These are phyloP conservation scores for Oncorhynchus masou DNA, from an alignment of 2,113 vertebrate species.

Conservation along the genomic window DNA sequence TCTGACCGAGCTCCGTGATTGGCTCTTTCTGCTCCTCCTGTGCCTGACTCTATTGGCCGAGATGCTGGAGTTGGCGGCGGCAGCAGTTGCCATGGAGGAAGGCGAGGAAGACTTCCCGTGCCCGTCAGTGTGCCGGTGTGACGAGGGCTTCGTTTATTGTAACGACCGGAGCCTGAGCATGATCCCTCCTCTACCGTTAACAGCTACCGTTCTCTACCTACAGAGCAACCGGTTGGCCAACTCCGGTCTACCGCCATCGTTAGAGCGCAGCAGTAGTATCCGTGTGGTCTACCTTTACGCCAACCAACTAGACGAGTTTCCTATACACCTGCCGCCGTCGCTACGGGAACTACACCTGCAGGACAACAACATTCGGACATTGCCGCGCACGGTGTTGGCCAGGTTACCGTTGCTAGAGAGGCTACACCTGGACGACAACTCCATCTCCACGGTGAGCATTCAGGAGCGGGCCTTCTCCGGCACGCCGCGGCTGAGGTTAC, in stretches of 20 bases:
- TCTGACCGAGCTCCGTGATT: slow-evolving; percentile 85
- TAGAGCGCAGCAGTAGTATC: slow-evolving; percentile 76
- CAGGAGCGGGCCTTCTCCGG: slow-evolving; percentile 94
- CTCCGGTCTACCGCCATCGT: slow-evolving; percentile 80
- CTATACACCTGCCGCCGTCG: slow-evolving; percentile 82
- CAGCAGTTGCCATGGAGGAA: slow-evolving; percentile 75
- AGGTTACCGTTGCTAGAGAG: slow-evolving; percentile 88
- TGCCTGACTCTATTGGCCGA: slow-evolving; percentile 88
- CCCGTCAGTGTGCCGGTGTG: slow-evolving; percentile 87
- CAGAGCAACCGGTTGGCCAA: slow-evolving; percentile 93
- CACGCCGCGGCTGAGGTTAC: slow-evolving; percentile 78
- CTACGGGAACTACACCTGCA: slow-evolving; percentile 92
- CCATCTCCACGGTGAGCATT: slow-evolving; percentile 92
- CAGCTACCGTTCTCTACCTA: slow-evolving; percentile 90
- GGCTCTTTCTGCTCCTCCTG: slow-evolving; percentile 87
- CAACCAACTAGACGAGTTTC: slow-evolving; percentile 89
- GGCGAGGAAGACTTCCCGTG: slow-evolving; percentile 77
- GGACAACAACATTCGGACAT: slow-evolving; percentile 91
- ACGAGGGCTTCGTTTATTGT: slow-evolving; percentile 92
- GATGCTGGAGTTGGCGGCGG: slow-evolving; percentile 81
- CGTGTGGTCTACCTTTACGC: slow-evolving; percentile 91
- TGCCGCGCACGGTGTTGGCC: slow-evolving; percentile 82
- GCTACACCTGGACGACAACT: slow-evolving; percentile 95
- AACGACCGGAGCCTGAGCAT: slow-evolving; percentile 89
- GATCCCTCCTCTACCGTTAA: slow-evolving; percentile 82